Evolutionary conservation across 2,797 vertebrate genomes (phyloP).

Genomic region (Scyliorhinus canicula): DNA sequence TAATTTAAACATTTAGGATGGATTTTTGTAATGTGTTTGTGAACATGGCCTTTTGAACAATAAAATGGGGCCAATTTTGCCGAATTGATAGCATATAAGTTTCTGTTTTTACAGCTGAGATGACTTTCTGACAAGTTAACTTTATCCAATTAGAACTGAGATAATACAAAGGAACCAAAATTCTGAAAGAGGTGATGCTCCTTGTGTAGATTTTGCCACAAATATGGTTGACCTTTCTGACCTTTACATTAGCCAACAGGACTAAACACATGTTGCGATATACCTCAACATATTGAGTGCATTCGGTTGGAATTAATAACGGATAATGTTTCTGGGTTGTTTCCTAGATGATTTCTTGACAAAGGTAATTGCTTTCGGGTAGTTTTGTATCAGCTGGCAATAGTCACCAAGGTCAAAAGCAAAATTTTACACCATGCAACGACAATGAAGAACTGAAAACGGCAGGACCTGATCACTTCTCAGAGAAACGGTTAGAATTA

Average conservation of each 20-base stretch:
- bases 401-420: neutral
- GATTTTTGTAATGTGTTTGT: neutral
- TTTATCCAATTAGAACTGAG: too few relatives aligned
- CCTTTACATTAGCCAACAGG: neutral
- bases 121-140: neutral
- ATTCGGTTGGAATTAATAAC: neutral
- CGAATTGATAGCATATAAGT: neutral
- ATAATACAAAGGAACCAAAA: neutral
- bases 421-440: neutral
- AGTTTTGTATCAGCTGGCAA: neutral
- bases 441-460: neutral
- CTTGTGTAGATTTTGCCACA: neutral
- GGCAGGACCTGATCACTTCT: neutral
- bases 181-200: neutral
- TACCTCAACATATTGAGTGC: neutral
- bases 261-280: neutral
- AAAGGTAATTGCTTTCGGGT: neutral
- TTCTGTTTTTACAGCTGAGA: neutral
- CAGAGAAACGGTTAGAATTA: neutral
- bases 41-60: neutral
- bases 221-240: neutral
- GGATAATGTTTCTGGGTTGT: neutral
- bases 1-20: neutral
- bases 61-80: neutral
- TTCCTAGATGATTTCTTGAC: neutral